Evolutionary conservation across 2,797 vertebrate species (phyloP).

Genomic region (Lates japonicus): DNA sequence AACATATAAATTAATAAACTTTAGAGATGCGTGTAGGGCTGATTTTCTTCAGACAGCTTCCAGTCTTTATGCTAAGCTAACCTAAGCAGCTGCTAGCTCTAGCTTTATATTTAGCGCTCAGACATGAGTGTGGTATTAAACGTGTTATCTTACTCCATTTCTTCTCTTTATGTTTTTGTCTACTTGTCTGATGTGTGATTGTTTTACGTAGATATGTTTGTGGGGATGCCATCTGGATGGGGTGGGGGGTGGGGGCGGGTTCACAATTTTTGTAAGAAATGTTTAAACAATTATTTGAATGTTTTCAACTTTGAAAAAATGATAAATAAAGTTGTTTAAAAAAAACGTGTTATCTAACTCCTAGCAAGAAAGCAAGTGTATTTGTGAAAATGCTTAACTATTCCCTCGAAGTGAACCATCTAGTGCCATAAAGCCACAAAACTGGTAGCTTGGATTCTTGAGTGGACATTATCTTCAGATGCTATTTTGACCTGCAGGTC

Average conservation of each 20-base stretch:
- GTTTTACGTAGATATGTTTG: no score
- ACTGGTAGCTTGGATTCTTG: constrained; percentile 6
- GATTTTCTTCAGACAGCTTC: background rate
- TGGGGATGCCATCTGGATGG: no score
- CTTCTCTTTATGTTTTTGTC: no score
- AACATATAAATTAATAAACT: background rate
- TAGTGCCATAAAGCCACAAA: background rate
- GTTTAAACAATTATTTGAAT: no score
- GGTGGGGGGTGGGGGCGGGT: no score
- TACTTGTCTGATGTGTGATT: no score
- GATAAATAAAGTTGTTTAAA: no score
- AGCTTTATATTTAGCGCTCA: background rate
- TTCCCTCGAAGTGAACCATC: constrained; percentile 27
- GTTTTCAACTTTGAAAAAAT: no score
- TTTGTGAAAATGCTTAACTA: background rate
- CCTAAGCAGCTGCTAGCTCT: background rate
- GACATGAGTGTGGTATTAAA: background rate
- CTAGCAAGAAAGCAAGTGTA: background rate
- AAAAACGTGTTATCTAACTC: background rate
- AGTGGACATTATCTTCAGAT: constrained; percentile 38
- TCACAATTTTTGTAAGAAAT: no score
- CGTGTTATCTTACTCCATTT: background rate
- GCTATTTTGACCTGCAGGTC: constrained; percentile 49
- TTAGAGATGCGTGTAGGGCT: background rate
- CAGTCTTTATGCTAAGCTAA: background rate